Base-by-base conservation (phyloP, 2,888 invertebrate species). In the Pachymerium ferrugineum region DNA sequence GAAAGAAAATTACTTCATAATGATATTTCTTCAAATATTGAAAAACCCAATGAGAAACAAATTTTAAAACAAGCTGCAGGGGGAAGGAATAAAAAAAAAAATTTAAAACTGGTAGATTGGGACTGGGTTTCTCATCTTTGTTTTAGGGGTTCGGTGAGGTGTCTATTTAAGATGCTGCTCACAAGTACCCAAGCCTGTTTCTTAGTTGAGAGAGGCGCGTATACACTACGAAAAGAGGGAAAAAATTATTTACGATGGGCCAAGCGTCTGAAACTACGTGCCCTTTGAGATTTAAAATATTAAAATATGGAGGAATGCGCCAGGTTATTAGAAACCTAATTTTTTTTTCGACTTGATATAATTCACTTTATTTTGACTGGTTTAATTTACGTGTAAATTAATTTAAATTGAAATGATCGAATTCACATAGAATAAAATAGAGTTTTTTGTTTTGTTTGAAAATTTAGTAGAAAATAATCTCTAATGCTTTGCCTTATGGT, bases 31-130 rank as follows among this genome's bases (percentile, higher is more conserved):
- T 54, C 47, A 54, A 54, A 54, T 22, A 54, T 54, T 19, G 47
- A 22, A 54, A 54, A 54, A 54, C 47, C 47, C 47, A 54, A 54
- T 54, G 47, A 54, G 47, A 54, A 54, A 54, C 47, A 54, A 54
- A 54, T 54, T 54, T 54, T 22, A 54, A 54, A 54, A 54, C 47
- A 54, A 19, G 47, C 47, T 54, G 47, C 47, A 54, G 47, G 47
- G 47, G 19, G 47, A 54, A 54, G 22, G 14, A 22, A 54, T n/a
- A 54, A 54, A 47, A 47, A 16, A n/a, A 4, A 10, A 10, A 10
- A 22, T 54, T 19, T 19, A 16, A 42, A 42, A 54, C n/a, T n/a
- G 22, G 22, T 54, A 22, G 19, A 54, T 54, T 54, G 47, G 22
- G 47, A 54, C 19, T 3, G 19, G 19, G 47, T 54, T 54, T 54